Evolutionary conservation across 1,140 invertebrate genomes (phyloP), one percentile per base, ranked within the genome.

Genomic region (Leptoteleia sp.): DNA sequence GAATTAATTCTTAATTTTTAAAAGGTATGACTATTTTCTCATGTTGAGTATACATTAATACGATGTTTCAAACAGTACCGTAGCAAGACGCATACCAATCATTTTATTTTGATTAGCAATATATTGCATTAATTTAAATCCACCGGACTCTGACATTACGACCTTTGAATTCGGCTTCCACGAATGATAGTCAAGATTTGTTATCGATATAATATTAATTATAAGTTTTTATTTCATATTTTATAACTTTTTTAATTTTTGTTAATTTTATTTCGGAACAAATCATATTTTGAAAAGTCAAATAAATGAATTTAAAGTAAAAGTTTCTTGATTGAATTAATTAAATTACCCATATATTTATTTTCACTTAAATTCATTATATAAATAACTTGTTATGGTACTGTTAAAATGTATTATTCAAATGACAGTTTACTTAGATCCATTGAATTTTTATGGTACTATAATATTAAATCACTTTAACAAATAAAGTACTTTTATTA

Each of bases 221-320:
- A 11, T 64, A 64, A 64, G 61, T 13, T 64, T 47, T 50, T 52
- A 7, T n/a, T n/a, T n/a, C 61, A 42, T 64, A 31, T 64, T 64
- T 64, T 64, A 40, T 64, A 52, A 42, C 27, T 61, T 61, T 57
- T 61, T 61, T 47, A 47, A 29, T 61, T 47, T 48, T 48, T 12
- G 38, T 27, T 62, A 62, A 37, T 38, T 48, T 61, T 22, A 12
- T 61, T 62, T 62, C 25, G 31, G 31, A 62, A 16, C 47, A 12
- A 62, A 16, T 37, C 38, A 38, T 48, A 37, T 48, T 48, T 48
- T 29, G 22, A 11, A 48, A 37, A 47, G 17, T 48, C 37, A 15
- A 62, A 62, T 62, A 62, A 62, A 48, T 27, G 31, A 47, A 59
- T 42, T 62, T 62, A 43, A 48, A 62, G 17, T 19, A 62, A 62